Evolutionary conservation across 2,113 vertebrate genomes (phyloP).

Genomic region (Tupaia chinensis): DNA sequence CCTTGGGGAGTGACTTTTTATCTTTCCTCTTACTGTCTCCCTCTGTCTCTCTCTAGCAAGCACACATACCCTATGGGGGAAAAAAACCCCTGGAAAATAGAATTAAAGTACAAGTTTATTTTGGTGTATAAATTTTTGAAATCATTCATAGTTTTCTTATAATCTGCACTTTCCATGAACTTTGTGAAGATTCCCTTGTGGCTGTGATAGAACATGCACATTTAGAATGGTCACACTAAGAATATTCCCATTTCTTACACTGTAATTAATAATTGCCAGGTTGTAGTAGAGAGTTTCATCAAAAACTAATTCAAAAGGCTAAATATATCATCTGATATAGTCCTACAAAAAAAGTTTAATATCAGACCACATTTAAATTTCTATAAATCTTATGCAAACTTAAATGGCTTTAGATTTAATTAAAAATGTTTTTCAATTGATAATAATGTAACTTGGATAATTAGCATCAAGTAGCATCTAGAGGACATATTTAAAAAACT

Average conservation of each 20-base stretch:
- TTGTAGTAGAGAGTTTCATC: constrained; percentile 68
- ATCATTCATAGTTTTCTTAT: no score
- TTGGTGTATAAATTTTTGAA: no score
- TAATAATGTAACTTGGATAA: constrained; percentile 88
- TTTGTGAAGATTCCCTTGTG: no score
- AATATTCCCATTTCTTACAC: constrained; percentile 25
- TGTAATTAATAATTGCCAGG: constrained; percentile 72
- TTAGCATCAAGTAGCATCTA: constrained; percentile 89
- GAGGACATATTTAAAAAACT: constrained; percentile 88
- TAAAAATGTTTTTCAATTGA: constrained; percentile 88
- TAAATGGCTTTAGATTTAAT: constrained; percentile 89
- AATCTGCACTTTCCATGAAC: no score
- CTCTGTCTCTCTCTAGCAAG: no score
- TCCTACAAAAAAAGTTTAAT: constrained; percentile 81
- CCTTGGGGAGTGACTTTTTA: no score
- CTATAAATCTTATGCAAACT: constrained; percentile 86
- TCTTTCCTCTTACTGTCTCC: no score
- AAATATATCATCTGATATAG: constrained; percentile 74
- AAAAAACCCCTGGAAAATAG: no score
- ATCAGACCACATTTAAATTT: constrained; percentile 85
- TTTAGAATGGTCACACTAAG: not conserved
- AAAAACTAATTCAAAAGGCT: constrained; percentile 78
- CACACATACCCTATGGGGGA: no score
- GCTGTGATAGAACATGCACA: not conserved
- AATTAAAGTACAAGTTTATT: no score